A percentile compares a stretch with the other conserved stretches of the same genome.
Evolutionary conservation across 2,888 invertebrate species (phyloP).

Genomic region (Sinotaia quadrata): DNA sequence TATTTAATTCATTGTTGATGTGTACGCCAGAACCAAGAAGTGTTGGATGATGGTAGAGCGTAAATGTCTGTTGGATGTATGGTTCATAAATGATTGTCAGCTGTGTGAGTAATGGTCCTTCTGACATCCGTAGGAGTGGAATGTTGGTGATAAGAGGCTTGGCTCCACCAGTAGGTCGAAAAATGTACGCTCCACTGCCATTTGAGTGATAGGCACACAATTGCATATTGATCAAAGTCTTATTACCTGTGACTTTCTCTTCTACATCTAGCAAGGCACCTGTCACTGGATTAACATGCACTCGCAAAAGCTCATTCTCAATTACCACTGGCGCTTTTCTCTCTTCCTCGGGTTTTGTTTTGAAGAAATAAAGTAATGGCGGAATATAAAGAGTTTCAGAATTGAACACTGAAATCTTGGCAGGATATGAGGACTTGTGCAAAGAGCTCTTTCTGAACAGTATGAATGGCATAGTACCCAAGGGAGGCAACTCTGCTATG

Average conservation of each 20-base stretch:
- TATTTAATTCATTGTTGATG: constrained; percentile 55
- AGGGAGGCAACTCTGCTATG: constrained; percentile 84
- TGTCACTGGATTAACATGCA: constrained; percentile 50
- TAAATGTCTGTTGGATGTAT: constrained; percentile 51
- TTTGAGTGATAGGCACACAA: constrained; percentile 89
- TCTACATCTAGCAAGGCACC: constrained; percentile 81
- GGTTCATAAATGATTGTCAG: constrained; percentile 80
- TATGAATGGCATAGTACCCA: constrained; percentile 80
- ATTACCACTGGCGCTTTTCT: constrained; percentile 38
- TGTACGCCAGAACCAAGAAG: constrained; percentile 53
- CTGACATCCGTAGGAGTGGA: constrained; percentile 84
- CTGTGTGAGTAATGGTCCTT: constrained; percentile 88
- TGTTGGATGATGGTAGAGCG: constrained; percentile 51
- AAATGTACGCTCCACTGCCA: constrained; percentile 70
- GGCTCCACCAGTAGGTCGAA: constrained; percentile 62
- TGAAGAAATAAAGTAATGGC: constrained; percentile 40
- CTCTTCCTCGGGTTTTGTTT: constrained; percentile 34
- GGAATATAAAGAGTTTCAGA: constrained; percentile 43
- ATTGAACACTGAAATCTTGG: constrained; percentile 49
- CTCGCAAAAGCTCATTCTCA: constrained; percentile 54
- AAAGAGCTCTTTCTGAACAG: constrained; percentile 29
- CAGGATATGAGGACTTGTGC: constrained; percentile 38
- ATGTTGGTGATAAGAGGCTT: constrained; percentile 40
- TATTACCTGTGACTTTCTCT: constrained; percentile 82
- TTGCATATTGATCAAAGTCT: constrained; percentile 73